These are phyloP conservation scores for Sebastes variabilis DNA, from an alignment of 2,797 vertebrate genomes.

Conservation along the genomic window DNA sequence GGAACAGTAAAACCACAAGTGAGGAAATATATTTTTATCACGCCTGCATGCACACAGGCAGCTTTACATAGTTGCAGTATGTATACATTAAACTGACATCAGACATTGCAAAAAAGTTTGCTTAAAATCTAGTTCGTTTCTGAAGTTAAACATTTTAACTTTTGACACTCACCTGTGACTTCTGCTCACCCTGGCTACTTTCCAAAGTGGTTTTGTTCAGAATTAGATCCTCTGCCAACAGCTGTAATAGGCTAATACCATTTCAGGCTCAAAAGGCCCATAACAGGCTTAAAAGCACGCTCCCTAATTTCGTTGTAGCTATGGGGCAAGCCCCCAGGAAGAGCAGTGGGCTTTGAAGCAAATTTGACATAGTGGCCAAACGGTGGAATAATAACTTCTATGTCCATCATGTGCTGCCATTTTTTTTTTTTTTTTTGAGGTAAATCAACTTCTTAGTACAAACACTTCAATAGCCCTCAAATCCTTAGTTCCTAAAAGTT, in stretches of 20 bases:
- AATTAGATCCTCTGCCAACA: constrained; percentile 7
- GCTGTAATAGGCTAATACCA: constrained; percentile 1
- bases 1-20: background rate
- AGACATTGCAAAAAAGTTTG: background rate
- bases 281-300: background rate
- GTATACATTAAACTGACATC: background rate
- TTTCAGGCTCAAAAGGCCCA: constrained; percentile 11
- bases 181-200: background rate
- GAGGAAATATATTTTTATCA: background rate
- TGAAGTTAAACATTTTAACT: background rate
- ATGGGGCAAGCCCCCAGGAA: background rate
- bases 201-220: constrained; percentile 16
- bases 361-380: background rate
- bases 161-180: background rate
- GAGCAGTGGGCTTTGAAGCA: too few relatives aligned
- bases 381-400: background rate
- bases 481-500: background rate
- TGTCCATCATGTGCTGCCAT: background rate
- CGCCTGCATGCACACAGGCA: background rate
- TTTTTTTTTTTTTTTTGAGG: background rate
- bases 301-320: background rate
- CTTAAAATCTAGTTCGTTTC: background rate
- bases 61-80: background rate
- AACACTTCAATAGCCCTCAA: background rate
- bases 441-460: background rate